phyloP scores from a whole-genome alignment of 2,797 vertebrate genomes.

The Pantherophis vulpinus region DNA sequence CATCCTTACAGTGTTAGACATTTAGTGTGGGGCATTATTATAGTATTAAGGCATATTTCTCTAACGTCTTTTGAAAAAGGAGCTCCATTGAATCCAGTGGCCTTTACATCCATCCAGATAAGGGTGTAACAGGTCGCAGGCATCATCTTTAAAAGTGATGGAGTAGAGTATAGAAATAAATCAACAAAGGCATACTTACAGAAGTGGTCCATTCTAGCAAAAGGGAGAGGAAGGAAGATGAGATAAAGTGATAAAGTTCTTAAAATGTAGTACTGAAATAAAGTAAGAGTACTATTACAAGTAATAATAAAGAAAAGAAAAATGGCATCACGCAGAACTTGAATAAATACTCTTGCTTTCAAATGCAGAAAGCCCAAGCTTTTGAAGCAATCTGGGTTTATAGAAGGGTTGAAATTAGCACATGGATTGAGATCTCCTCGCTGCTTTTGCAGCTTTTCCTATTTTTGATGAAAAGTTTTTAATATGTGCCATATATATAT shows the following conservation, averaged over 20 bases:
- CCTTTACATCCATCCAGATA: neutral
- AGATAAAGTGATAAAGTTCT: neutral
- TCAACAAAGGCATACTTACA: slow-evolving; percentile 42
- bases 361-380: neutral
- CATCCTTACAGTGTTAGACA: neutral
- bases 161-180: neutral
- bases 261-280: slow-evolving; percentile 58
- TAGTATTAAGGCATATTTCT: neutral
- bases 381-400: slow-evolving; percentile 41
- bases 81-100: neutral
- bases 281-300: slow-evolving; percentile 16
- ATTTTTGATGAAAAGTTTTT: neutral
- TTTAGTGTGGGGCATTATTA: neutral
- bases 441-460: neutral
- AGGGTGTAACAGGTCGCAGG: neutral
- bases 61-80: neutral
- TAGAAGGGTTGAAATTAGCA: slow-evolving; percentile 49
- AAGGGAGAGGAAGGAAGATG: neutral
- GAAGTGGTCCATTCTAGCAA: slow-evolving; percentile 29
- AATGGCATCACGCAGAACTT: slow-evolving; percentile 44
- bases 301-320: slow-evolving; percentile 21
- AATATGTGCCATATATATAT: neutral
- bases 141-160: neutral
- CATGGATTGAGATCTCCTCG: slow-evolving; percentile 43
- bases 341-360: slow-evolving; percentile 55